These are phyloP conservation scores for Elaeidobius kamerunicus DNA, from an alignment of 2,888 invertebrate species.

Conservation along the genomic window DNA sequence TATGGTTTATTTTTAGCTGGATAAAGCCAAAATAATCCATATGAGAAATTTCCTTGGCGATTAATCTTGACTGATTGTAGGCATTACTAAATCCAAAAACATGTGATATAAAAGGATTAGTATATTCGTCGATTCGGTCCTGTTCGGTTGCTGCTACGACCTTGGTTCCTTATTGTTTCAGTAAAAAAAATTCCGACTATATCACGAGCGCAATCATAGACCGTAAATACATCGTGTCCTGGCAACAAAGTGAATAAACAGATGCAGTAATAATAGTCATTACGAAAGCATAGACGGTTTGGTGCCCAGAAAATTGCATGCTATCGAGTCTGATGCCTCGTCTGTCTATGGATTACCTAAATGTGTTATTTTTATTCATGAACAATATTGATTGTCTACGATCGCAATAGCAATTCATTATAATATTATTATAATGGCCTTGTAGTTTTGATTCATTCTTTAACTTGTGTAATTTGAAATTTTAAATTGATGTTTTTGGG, in stretches of 20 bases:
- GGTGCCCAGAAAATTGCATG: constrained; percentile 33
- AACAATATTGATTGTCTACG: too few species aligned
- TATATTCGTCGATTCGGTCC: neutral
- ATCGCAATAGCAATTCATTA: too few species aligned
- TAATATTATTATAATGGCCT: too few species aligned
- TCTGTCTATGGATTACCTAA: constrained; percentile 21
- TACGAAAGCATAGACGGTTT: constrained; percentile 35
- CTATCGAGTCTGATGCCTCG: constrained; percentile 16
- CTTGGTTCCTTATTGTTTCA: constrained; percentile 12
- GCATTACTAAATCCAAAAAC: too few species aligned
- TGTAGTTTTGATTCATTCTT: too few species aligned
- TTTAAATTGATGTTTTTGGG: neutral
- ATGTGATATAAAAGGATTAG: too few species aligned
- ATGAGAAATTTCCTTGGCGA: too few species aligned
- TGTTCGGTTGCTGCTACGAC: constrained; percentile 1
- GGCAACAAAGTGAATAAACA: constrained; percentile 24
- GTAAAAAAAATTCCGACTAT: constrained; percentile 13
- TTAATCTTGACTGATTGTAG: too few species aligned
- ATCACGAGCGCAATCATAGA: constrained; percentile 15
- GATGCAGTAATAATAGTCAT: constrained; percentile 25
- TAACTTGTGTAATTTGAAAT: too few species aligned
- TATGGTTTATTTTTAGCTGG: too few species aligned
- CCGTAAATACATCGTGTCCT: constrained; percentile 23
- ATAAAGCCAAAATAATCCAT: too few species aligned
- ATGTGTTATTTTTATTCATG: constrained; percentile 9